A percentile compares a stretch with the other conserved stretches of the same genome.
Evolutionary conservation across 2,113 vertebrate genomes (phyloP).

Genomic region (Forbesichthys papilliferus): DNA sequence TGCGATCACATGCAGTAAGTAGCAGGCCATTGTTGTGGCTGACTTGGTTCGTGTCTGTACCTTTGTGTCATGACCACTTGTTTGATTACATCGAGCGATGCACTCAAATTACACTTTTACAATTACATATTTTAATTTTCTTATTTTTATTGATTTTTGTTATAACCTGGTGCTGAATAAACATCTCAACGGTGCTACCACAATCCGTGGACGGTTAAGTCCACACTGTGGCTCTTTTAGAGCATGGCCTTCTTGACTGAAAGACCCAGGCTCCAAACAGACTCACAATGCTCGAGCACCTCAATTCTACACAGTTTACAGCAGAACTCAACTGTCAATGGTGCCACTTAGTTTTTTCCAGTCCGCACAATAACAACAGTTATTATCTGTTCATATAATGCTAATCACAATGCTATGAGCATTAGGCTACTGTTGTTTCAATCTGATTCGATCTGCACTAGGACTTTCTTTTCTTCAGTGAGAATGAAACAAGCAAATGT

Average conservation of each 20-base stretch:
- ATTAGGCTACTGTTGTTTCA: constrained; percentile 42
- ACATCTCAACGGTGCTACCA: constrained; percentile 78
- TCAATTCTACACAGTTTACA: constrained; percentile 78
- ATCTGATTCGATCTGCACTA: constrained; percentile 60
- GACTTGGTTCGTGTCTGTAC: constrained; percentile 58
- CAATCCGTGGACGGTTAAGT: constrained; percentile 61
- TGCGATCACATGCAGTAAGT: constrained; percentile 71
- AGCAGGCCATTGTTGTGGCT: constrained; percentile 55
- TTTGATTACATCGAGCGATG: constrained; percentile 50
- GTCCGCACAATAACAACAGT: constrained; percentile 56
- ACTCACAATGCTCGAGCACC: constrained; percentile 69
- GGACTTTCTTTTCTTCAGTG: constrained; percentile 38
- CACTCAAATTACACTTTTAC: constrained; percentile 46
- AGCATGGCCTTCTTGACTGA: constrained; percentile 64
- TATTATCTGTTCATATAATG: constrained; percentile 36
- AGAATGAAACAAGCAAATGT: constrained; percentile 58
- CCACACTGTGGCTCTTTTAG: constrained; percentile 55
- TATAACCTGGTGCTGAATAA: constrained; percentile 78
- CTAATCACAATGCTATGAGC: constrained; percentile 51
- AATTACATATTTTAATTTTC: constrained; percentile 61
- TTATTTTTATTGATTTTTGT: constrained; percentile 47
- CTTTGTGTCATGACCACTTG: constrained; percentile 57
- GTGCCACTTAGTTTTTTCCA: constrained; percentile 75
- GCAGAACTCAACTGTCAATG: constrained; percentile 67
- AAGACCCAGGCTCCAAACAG: constrained; percentile 61